A percentile compares a stretch with the other conserved stretches of the same genome.
Conservation (phyloP, 2,797 vertebrate species). For the Lerista edwardsae region DNA sequence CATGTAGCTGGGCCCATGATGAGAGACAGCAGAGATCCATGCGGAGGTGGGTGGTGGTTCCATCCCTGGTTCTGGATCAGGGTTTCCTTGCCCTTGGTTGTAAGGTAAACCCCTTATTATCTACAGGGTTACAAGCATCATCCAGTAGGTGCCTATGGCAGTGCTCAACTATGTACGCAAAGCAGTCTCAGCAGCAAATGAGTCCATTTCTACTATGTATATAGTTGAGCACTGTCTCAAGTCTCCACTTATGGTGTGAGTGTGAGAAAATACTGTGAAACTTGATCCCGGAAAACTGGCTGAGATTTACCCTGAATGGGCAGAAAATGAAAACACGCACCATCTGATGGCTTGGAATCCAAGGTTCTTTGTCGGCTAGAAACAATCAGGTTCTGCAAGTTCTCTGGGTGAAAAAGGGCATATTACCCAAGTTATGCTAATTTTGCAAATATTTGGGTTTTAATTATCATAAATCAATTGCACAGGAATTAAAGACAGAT, state of each 20-base stretch:
- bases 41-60: not conserved
- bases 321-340: not conserved
- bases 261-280: not conserved
- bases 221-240: no score
- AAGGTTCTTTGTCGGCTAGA: not conserved
- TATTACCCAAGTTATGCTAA: not conserved
- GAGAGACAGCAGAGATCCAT: not conserved
- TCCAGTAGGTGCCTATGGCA: not conserved
- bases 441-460: not conserved
- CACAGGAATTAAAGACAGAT: not conserved
- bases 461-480: constrained; percentile 1
- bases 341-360: not conserved
- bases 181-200: not conserved
- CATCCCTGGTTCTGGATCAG: not conserved
- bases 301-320: not conserved
- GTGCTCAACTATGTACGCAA: not conserved
- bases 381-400: not conserved
- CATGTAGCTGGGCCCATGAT: not conserved
- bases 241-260: not conserved
- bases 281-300: not conserved
- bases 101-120: not conserved
- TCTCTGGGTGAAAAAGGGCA: not conserved
- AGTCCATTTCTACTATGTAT: no score
- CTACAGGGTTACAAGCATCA: no score
- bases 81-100: not conserved